Evolutionary conservation across 2,113 vertebrate species (phyloP), one percentile per base, ranked within the genome.

Genomic region (Corythaeola cristata): DNA sequence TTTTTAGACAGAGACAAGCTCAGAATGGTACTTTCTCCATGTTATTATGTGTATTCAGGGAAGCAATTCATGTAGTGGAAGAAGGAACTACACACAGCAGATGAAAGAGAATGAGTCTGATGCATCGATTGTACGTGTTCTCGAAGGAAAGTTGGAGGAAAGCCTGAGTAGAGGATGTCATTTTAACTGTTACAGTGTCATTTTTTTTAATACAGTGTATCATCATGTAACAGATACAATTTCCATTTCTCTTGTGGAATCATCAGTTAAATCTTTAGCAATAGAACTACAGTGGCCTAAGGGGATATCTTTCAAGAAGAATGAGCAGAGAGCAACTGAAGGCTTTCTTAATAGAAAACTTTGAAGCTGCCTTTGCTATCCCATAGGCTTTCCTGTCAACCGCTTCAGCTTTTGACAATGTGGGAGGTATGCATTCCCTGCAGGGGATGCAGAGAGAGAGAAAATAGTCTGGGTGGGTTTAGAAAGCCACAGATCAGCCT

Each of bases 351-450:
- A 97, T 53, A 95, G 87, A 68, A 92, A 95, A 82, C 89, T 92
- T 90, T 69, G 94, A 94, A 95, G 87, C 84, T 82, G 58, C 72
- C 32, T 92, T 93, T 95, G 89, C 84, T 91, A 22, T 93, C 86
- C 89, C 92, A 85, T 91, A 89, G 95, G 95, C 69, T 94, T 97
- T 97, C 74, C 89, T 92, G 91, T 95, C 89, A 94, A 32, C 89
- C 19, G 2, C 80, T 79, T 93, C 80, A 88, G 90, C 84, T 89
- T 93, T 66, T 85, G 81, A 91, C 89, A 69, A 8, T 76, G 87
- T 95, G 91, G 97, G 94, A 93, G 95, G 95, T 89, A 85, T 73
- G 39, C 49, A 1, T 87, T 93, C 91, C 89, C 93, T 92, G 80
- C 80, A 91, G 94, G 92, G 84, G 59, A 35, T 95, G 69, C 4